Percentiles rank a stretch among this genome's conserved stretches.
phyloP scores from a whole-genome alignment of 2,797 vertebrate genomes.

The Tiaroga cobitis region DNA sequence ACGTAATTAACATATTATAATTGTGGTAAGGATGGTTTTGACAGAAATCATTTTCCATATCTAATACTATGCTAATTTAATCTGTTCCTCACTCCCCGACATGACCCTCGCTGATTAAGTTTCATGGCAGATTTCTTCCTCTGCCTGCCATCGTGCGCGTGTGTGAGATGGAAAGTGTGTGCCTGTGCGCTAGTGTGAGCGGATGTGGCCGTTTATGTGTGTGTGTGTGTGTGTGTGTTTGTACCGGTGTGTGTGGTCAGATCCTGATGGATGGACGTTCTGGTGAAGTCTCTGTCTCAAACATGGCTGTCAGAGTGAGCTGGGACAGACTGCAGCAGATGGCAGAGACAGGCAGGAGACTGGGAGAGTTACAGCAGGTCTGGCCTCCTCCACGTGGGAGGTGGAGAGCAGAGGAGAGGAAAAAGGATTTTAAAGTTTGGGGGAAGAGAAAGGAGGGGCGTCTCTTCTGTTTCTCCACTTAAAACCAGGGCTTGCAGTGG shows the following conservation, averaged over 20 bases:
- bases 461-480: background rate
- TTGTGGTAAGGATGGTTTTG: conserved; percentile 97
- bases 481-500: background rate
- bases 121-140: conserved; percentile 87
- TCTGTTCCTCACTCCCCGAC: conserved; percentile 91
- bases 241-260: conserved; percentile 51
- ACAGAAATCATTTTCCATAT: conserved; percentile 99
- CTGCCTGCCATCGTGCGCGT: conserved; percentile 51
- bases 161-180: conserved; percentile 38
- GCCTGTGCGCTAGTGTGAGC: conserved; percentile 1
- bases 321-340: conserved; percentile 50
- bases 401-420: conserved; percentile 32
- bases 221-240: conserved; percentile 20
- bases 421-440: conserved; percentile 25
- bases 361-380: conserved; percentile 56
- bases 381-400: conserved; percentile 49
- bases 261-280: conserved; percentile 79
- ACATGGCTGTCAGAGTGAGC: conserved; percentile 68
- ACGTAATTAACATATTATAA: conserved; percentile 99
- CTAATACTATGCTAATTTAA: conserved; percentile 99
- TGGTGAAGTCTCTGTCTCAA: conserved; percentile 68
- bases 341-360: conserved; percentile 44
- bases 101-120: conserved; percentile 98
- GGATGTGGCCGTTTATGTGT: background rate
- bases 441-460: conserved; percentile 1